Conservation (phyloP, 2,888 invertebrate genomes). For the Agonopterix subpropinquella region DNA sequence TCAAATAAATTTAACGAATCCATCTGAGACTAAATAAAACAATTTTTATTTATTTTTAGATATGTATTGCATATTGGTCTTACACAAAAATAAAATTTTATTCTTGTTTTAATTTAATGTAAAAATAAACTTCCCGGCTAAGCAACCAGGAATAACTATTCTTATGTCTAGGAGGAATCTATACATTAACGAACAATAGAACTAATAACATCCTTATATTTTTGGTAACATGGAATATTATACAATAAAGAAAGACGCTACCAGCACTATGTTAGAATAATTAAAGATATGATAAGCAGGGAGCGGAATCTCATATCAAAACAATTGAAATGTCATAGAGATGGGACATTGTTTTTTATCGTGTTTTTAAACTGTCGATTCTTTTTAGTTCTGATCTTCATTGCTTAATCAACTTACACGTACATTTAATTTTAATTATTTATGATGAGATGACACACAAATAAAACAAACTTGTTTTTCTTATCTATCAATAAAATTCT, state of each 20-base stretch:
- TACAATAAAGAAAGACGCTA: constrained; percentile 31
- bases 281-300: constrained; percentile 8
- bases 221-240: constrained; percentile 67
- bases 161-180: constrained; percentile 59
- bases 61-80: constrained; percentile 73
- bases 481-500: no score
- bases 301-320: no score
- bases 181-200: constrained; percentile 59
- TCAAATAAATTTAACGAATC: no score
- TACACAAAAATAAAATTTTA: constrained; percentile 70
- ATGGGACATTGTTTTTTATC: no score
- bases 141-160: constrained; percentile 62
- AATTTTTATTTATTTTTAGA: constrained; percentile 35
- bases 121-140: constrained; percentile 69
- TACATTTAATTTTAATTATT: no score
- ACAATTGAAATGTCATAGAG: no score
- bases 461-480: no score
- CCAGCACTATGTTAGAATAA: constrained; percentile 17
- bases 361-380: no score
- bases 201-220: constrained; percentile 57
- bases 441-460: no score
- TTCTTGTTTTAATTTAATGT: constrained; percentile 53
- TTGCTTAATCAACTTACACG: no score
- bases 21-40: constrained; percentile 5
- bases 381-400: no score